Evolutionary conservation across 2,888 invertebrate species (phyloP).

Genomic region (Tiphia femorata): DNA sequence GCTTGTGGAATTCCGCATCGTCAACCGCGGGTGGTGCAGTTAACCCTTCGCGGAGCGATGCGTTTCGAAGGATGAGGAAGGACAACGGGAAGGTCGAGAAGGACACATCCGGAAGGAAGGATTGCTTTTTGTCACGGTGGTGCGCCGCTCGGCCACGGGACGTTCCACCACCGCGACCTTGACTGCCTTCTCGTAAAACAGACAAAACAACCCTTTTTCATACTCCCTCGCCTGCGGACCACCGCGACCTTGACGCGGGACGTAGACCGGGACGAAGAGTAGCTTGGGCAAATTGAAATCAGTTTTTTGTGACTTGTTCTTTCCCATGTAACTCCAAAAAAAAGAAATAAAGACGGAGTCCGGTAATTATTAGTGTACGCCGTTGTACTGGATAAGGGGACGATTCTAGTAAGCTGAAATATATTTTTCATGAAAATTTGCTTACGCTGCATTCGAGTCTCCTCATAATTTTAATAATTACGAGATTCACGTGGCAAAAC

Average conservation of each 20-base stretch:
- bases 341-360: too few relatives aligned
- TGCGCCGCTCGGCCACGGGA: slow-evolving; percentile 6
- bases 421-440: too few relatives aligned
- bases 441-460: too few relatives aligned
- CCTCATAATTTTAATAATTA: too few relatives aligned
- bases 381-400: too few relatives aligned
- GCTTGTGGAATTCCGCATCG: slow-evolving; percentile 44
- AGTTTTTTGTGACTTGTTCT: too few relatives aligned
- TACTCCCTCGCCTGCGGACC: not conserved
- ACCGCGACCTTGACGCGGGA: slow-evolving; percentile 22
- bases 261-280: slow-evolving; percentile 6
- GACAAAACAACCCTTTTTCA: too few relatives aligned
- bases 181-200: slow-evolving; percentile 29
- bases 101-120: slow-evolving; percentile 53
- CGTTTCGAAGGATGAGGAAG: slow-evolving; percentile 23
- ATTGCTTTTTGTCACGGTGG: slow-evolving; percentile 42
- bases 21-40: slow-evolving; percentile 40
- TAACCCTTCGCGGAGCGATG: slow-evolving; percentile 50
- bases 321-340: too few relatives aligned
- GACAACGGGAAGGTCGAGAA: not conserved
- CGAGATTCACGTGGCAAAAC: too few relatives aligned
- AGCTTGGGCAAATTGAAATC: too few relatives aligned
- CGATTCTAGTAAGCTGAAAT: too few relatives aligned
- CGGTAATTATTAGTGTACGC: too few relatives aligned
- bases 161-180: slow-evolving; percentile 36